These are phyloP conservation scores for Phoenoteleia sp. DNA, from an alignment of 2,888 invertebrate species.

Conservation along the genomic window DNA sequence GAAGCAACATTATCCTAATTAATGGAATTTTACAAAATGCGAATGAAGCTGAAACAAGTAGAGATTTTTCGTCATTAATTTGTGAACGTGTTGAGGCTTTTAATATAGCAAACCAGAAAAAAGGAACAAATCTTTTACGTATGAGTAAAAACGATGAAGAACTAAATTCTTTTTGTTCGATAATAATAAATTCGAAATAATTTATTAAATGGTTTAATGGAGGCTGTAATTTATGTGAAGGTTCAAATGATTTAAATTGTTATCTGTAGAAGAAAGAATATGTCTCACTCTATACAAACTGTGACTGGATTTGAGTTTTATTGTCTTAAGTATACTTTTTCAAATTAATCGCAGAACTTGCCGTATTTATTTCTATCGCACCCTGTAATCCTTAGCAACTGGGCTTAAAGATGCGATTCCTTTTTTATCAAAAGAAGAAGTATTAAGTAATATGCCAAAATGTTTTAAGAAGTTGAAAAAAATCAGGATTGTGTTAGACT, in stretches of 20 bases:
- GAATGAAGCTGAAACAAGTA: too few species aligned
- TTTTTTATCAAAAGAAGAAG: slow-evolving; percentile 25
- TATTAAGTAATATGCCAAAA: slow-evolving; percentile 25
- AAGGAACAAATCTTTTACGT: too few species aligned
- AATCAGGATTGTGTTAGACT: slow-evolving; percentile 49
- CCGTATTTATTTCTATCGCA: background rate
- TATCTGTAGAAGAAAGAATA: background rate
- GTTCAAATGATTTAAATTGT: background rate
- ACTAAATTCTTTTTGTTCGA: slow-evolving; percentile 7
- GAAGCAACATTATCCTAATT: too few species aligned
- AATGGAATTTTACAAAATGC: too few species aligned
- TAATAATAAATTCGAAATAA: background rate
- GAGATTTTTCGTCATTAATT: too few species aligned
- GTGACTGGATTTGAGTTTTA: slow-evolving; percentile 6
- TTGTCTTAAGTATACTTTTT: background rate
- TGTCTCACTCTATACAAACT: slow-evolving; percentile 13
- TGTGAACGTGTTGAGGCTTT: too few species aligned
- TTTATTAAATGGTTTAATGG: background rate
- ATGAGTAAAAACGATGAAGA: slow-evolving; percentile 9
- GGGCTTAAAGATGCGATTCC: background rate
- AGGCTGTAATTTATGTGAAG: background rate
- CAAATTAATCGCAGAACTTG: background rate
- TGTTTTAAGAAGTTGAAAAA: slow-evolving; percentile 45
- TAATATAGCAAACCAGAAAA: too few species aligned
- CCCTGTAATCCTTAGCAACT: background rate